phyloP scores from a whole-genome alignment of 2,888 invertebrate genomes.

The Arctia plantaginis region DNA sequence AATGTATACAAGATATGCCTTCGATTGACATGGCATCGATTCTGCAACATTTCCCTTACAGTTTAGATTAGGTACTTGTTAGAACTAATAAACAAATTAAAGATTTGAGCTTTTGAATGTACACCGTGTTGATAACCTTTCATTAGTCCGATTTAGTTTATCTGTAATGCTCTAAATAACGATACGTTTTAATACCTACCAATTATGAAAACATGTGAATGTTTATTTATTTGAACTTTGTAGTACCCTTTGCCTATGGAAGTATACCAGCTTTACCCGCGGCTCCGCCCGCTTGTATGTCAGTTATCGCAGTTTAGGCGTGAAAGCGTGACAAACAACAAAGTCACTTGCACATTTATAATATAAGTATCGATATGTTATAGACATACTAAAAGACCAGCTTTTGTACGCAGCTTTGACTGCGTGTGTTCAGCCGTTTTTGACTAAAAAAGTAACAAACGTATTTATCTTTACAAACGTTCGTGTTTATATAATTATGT shows the following conservation, averaged over 20 bases:
- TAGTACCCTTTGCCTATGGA: background rate
- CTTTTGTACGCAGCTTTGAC: too few relatives aligned
- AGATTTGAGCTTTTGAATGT: background rate
- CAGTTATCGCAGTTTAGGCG: too few relatives aligned
- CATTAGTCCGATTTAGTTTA: slow-evolving; percentile 8
- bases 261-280: too few relatives aligned
- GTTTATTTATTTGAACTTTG: background rate
- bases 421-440: too few relatives aligned
- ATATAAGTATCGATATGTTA: too few relatives aligned
- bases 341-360: too few relatives aligned
- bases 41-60: slow-evolving; percentile 14
- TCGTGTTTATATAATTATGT: too few relatives aligned
- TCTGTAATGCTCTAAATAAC: slow-evolving; percentile 7
- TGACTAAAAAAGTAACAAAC: too few relatives aligned
- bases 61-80: slow-evolving; percentile 6
- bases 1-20: background rate
- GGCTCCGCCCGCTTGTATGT: too few relatives aligned
- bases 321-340: too few relatives aligned
- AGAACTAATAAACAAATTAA: slow-evolving; percentile 5
- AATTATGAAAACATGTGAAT: background rate
- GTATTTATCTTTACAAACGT: too few relatives aligned
- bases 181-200: background rate
- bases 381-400: background rate
- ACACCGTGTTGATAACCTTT: slow-evolving; percentile 12
- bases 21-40: background rate